Evolutionary conservation across 2,113 vertebrate species (phyloP).

Genomic region (Panthera tigris): DNA sequence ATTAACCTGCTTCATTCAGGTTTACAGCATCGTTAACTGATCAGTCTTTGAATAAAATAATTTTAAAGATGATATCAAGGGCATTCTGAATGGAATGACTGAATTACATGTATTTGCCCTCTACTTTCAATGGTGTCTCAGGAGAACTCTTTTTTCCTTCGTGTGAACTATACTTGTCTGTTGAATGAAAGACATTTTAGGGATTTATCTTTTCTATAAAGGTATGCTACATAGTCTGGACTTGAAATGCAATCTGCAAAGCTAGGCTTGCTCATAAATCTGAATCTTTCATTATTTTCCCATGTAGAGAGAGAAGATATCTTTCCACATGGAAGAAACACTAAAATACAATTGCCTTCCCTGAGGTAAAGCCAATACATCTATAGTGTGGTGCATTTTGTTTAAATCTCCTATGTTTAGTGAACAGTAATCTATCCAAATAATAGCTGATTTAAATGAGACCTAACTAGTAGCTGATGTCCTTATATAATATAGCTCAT

Average conservation of each 20-base stretch:
- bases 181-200: constrained; percentile 46
- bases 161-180: neutral
- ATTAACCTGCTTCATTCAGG: neutral
- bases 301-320: constrained; percentile 5
- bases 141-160: constrained; percentile 33
- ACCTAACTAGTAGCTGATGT: constrained; percentile 3
- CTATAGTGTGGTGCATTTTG: neutral
- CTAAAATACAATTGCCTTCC: constrained; percentile 41
- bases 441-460: constrained; percentile 28
- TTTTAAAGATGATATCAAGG: constrained; percentile 40
- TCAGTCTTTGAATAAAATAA: constrained; percentile 22
- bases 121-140: constrained; percentile 50
- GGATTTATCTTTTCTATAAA: constrained; percentile 56
- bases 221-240: neutral
- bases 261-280: constrained; percentile 40
- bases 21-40: constrained; percentile 1
- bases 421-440: constrained; percentile 31
- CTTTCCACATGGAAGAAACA: constrained; percentile 42
- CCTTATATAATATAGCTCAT: constrained; percentile 17
- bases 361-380: neutral
- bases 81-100: constrained; percentile 23
- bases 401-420: constrained; percentile 6
- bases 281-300: constrained; percentile 52
- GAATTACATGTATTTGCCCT: constrained; percentile 20
- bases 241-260: constrained; percentile 45